Evolutionary conservation across 2,888 invertebrate genomes (phyloP), one percentile per base, ranked within the genome.

Genomic region (Lymantria dispar): DNA sequence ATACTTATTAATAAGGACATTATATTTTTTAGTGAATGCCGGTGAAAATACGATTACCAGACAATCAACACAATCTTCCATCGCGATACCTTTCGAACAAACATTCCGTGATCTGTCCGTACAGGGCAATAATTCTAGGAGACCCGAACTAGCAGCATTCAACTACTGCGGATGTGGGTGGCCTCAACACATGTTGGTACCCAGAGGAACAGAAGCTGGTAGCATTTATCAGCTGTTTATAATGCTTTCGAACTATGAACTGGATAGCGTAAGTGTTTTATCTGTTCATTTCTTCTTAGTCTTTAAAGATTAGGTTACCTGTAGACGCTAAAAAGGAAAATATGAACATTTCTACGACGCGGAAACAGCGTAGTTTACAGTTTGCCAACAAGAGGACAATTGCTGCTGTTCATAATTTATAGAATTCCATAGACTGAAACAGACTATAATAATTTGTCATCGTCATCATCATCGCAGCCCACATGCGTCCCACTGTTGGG

Each of bases 91-190:
- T 0, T 92, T 92, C 76, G 93, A 92, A 69, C 89, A 91, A 62
- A 93, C 92, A 0, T 94, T 94, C 90, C 85, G 93, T 42, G 90
- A 92, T 70, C 76, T 93, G 45, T 84, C 88, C 3, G 52, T 50
- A 0, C 82, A 82, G 58, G 74, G 72, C 50, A 53, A 62, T 31
- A 61, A 81, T 70, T 69, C 85, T n/a, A 67, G 70, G 0, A 62
- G 60, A 11, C 39, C 55, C 1, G 54, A 60, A 14, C 76, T 84
- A 3, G 81, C 85, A 3, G 58, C 79, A 30, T 92, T 92, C 79
- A 92, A 93, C 80, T 93, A 83, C 86, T 94, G 94, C 80, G 94
- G 94, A 45, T 94, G 94, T 66, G 93, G 93, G 31, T 93, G 93
- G 93, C 93, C 93, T 0, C 92, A 93, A 54, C 93, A 93, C 73